A percentile compares a stretch with the other conserved stretches of the same genome.
Evolutionary conservation across 2,888 invertebrate genomes (phyloP).

Genomic region (Scrobipalpa atriplicella): DNA sequence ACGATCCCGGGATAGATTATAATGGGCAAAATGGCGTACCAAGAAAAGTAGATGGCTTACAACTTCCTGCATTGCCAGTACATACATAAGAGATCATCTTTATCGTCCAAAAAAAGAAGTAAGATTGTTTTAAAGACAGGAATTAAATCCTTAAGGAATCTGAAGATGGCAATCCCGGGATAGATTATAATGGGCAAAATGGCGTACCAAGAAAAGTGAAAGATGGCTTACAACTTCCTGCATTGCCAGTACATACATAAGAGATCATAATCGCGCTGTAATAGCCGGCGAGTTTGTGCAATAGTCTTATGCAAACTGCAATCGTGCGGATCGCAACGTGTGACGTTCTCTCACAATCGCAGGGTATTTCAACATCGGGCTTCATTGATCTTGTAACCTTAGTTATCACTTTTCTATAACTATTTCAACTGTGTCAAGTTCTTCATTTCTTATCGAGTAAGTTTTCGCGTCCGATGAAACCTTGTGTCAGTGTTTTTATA

Average conservation of each 20-base stretch:
- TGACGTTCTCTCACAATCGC: slow-evolving; percentile 41
- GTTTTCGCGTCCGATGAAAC: too few species aligned
- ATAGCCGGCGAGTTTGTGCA: slow-evolving; percentile 72
- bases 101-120: too few species aligned
- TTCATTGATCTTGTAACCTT: slow-evolving; percentile 12
- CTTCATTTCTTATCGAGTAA: too few species aligned
- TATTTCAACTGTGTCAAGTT: neutral
- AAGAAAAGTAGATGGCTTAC: slow-evolving; percentile 67
- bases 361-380: slow-evolving; percentile 29
- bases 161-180: neutral
- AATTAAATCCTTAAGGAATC: too few species aligned
- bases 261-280: slow-evolving; percentile 69
- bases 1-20: neutral
- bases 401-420: neutral
- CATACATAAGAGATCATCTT: slow-evolving; percentile 71
- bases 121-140: too few species aligned
- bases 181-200: neutral
- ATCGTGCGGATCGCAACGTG: slow-evolving; percentile 67
- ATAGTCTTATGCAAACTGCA: slow-evolving; percentile 74
- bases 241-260: slow-evolving; percentile 59
- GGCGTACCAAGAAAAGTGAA: slow-evolving; percentile 56
- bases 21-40: neutral
- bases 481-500: too few species aligned
- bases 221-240: slow-evolving; percentile 69
- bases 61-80: slow-evolving; percentile 60